Base-by-base conservation (phyloP, 1,140 invertebrate species). In the Drosophila orosa region DNA sequence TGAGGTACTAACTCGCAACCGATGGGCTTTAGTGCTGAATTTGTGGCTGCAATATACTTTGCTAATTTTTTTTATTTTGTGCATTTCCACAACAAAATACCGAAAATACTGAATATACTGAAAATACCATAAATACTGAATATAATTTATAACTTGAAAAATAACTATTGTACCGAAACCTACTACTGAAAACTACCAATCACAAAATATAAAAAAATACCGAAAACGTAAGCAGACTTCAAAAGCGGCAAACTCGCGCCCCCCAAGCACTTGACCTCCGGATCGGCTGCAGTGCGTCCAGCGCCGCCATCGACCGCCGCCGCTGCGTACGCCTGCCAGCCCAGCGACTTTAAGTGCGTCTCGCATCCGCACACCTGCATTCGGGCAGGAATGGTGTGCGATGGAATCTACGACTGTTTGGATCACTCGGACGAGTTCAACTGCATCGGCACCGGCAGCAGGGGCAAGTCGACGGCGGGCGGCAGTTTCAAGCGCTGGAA, bases 391-490 rank as follows among this genome's bases (percentile, higher is more conserved):
- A 93, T 93, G 90, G 92, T 94, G 78, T 97, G 96, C 93, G 95
- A 97, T 83, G 93, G 94, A 66, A 93, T 93, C 85, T 91, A 92
- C 78, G 95, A 96, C 91, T 97, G 96, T 93, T 91, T 89, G 74
- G 95, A 97, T 91, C 92, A 93, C 82, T 95, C 95, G 57, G 96
- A 96, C 92, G 95, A 96, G 92, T 93, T 94, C 78, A 94, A 94
- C 91, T 96, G 95, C 91, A 90, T 92, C 72, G 83, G n/a, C n/a
- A n/a, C 12, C 35, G 57, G 17, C 17, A 29, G 39, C 24, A 44
- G 59, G 37, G 45, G 22, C 17, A 35, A 25, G 35, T 13, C 42
- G 1, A 3, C 42, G 2, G 25, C 40, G 13, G 54, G 54, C 17
- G 59, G 55, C 25, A 68, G 19, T 39, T 83, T 80, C 25, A 90